phyloP scores from a whole-genome alignment of 2,888 invertebrate species.

The Spilarctia lutea region DNA sequence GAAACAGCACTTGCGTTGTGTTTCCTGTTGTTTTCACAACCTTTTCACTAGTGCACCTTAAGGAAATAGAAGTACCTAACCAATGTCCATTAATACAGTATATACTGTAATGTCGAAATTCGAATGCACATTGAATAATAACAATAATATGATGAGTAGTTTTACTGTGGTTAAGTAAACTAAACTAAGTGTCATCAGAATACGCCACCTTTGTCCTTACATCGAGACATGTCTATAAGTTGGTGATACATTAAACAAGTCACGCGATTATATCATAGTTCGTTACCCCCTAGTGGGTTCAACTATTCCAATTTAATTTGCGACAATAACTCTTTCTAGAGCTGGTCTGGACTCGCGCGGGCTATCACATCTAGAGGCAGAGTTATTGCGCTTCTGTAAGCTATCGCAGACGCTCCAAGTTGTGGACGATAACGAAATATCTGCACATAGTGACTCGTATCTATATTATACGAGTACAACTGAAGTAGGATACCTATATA shows the following conservation, averaged over 20 bases:
- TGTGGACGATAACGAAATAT: neutral
- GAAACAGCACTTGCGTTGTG: too few relatives aligned
- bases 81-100: too few relatives aligned
- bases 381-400: neutral
- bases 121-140: too few relatives aligned
- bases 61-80: too few relatives aligned
- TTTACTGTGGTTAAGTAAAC: neutral
- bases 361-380: neutral
- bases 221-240: neutral
- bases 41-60: too few relatives aligned
- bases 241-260: neutral
- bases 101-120: too few relatives aligned
- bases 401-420: neutral
- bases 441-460: neutral
- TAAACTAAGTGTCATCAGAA: neutral
- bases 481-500: neutral
- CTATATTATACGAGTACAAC: neutral
- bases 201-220: neutral
- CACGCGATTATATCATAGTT: slow-evolving; percentile 2
- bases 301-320: slow-evolving; percentile 1
- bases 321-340: slow-evolving; percentile 6
- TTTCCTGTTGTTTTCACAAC: neutral
- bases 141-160: too few relatives aligned
- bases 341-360: neutral
- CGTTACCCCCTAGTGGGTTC: neutral